These are phyloP conservation scores for Ectropis grisescens DNA, from an alignment of 1,140 invertebrate species.

Conservation along the genomic window DNA sequence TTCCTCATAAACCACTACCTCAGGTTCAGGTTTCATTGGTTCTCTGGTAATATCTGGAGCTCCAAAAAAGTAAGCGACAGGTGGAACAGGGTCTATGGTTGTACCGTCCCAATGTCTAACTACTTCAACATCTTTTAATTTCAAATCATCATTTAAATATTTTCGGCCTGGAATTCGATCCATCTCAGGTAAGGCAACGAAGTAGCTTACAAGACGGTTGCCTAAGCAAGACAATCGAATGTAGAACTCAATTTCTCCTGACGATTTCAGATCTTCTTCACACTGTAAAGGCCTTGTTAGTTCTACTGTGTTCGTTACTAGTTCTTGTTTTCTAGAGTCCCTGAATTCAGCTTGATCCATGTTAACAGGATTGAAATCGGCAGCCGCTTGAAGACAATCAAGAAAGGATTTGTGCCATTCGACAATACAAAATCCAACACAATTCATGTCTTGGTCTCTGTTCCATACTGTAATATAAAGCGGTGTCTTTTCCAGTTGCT, in stretches of 20 bases:
- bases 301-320: constrained; percentile 55
- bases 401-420: constrained; percentile 55
- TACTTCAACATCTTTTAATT: constrained; percentile 54
- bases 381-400: constrained; percentile 37
- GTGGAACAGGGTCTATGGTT: constrained; percentile 44
- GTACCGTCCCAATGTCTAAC: constrained; percentile 59
- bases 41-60: constrained; percentile 51
- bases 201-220: constrained; percentile 46
- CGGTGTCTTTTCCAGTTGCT: constrained; percentile 47
- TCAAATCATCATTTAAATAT: constrained; percentile 52
- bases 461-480: constrained; percentile 58
- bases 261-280: constrained; percentile 54
- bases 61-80: constrained; percentile 50
- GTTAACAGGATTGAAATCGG: constrained; percentile 43
- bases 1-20: constrained; percentile 39
- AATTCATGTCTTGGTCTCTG: constrained; percentile 54
- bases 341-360: constrained; percentile 50
- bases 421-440: constrained; percentile 44
- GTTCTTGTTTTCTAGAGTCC: constrained; percentile 37
- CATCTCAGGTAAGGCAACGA: constrained; percentile 57
- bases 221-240: constrained; percentile 52
- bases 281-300: constrained; percentile 40
- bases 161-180: constrained; percentile 52
- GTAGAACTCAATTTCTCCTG: constrained; percentile 54
- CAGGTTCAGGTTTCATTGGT: constrained; percentile 39